Evolutionary conservation across 2,113 vertebrate species (phyloP).

Genomic region (Chionis minor): DNA sequence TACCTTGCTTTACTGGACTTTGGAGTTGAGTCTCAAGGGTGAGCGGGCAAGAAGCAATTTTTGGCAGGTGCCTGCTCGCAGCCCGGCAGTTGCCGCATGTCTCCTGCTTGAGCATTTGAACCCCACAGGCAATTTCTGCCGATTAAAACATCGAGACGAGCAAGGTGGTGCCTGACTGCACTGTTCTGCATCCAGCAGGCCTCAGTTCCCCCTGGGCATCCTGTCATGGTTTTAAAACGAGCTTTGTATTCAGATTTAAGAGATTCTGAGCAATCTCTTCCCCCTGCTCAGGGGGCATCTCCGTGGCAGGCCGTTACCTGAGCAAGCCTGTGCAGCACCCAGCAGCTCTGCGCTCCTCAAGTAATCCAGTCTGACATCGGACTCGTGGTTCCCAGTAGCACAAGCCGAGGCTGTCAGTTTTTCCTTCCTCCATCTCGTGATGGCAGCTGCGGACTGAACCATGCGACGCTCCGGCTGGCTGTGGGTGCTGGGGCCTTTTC

Average conservation of each 20-base stretch:
- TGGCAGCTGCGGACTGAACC: neutral
- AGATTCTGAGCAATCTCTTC: neutral
- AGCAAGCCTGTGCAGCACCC: rapidly evolving
- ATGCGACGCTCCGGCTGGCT: rapidly evolving
- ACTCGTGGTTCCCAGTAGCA: rapidly evolving
- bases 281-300: too few relatives aligned
- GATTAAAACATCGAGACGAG: too few relatives aligned
- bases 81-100: neutral
- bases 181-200: too few relatives aligned
- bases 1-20: neutral
- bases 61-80: neutral
- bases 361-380: rapidly evolving
- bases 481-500: neutral
- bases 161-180: too few relatives aligned
- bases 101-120: neutral
- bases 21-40: neutral
- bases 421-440: neutral
- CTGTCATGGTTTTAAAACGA: neutral
- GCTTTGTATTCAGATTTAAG: rapidly evolving
- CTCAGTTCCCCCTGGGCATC: too few relatives aligned
- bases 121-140: neutral
- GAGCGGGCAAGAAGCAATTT: neutral
- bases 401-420: neutral
- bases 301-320: rapidly evolving
- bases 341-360: rapidly evolving